Conservation (phyloP, 2,888 invertebrate species). For the Drosophila emarginata region DNA sequence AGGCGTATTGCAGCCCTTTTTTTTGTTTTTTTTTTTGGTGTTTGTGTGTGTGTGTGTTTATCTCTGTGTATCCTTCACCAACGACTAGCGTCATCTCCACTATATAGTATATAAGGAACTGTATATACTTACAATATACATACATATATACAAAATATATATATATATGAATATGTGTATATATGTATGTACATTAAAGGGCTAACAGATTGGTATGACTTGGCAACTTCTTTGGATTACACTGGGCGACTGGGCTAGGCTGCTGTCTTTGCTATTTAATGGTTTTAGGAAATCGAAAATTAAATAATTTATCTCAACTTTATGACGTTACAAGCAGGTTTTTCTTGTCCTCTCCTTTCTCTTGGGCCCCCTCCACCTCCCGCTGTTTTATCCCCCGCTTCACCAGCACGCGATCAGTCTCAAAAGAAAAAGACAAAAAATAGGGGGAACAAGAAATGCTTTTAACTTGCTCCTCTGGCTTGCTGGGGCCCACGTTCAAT, state of each 20-base stretch:
- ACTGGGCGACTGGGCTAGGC: conserved; percentile 37
- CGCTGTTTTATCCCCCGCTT: neutral
- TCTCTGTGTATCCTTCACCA: conserved; percentile 54
- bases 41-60: conserved; percentile 33
- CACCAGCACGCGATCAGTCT: conserved; percentile 62
- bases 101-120: conserved; percentile 7
- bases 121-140: conserved; percentile 7
- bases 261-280: conserved; percentile 58
- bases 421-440: conserved; percentile 30
- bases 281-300: conserved; percentile 77
- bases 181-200: conserved; percentile 29
- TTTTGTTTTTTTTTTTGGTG: conserved; percentile 8
- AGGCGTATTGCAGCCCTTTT: conserved; percentile 59
- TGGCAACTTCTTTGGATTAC: conserved; percentile 47
- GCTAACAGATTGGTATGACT: conserved; percentile 52
- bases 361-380: conserved; percentile 16
- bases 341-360: conserved; percentile 30
- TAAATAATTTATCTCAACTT: conserved; percentile 76
- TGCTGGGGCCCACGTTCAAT: conserved; percentile 52
- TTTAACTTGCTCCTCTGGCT: conserved; percentile 40
- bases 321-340: conserved; percentile 74
- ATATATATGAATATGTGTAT: conserved; percentile 2
- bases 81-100: conserved; percentile 41
- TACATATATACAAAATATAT: neutral
- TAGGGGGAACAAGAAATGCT: conserved; percentile 33